Conservation (phyloP, 2,797 vertebrate species). For the Poecilia picta region DNA sequence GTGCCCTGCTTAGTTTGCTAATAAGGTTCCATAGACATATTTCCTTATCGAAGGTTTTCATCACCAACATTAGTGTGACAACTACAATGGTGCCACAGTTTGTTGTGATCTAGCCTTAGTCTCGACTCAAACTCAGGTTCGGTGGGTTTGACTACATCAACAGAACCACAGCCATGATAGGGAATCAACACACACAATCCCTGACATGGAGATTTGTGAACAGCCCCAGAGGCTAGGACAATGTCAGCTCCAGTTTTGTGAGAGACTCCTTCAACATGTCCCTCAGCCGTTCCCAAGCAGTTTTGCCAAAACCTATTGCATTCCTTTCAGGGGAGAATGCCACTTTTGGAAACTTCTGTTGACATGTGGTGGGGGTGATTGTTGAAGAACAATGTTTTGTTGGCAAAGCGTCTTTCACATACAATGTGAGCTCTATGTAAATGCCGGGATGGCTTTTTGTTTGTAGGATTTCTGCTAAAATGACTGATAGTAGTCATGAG, state of each 20-base stretch:
- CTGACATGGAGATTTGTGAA: not conserved
- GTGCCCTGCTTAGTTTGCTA: not conserved
- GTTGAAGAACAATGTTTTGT: not conserved
- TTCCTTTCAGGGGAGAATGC: not conserved
- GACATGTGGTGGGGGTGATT: not conserved
- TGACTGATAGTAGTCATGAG: not conserved
- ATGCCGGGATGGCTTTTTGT: not conserved
- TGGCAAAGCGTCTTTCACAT: not conserved
- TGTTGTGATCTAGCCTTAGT: not conserved
- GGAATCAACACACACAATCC: not conserved
- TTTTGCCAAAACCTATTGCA: not conserved
- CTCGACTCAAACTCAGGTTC: not conserved
- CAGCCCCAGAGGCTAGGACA: not conserved
- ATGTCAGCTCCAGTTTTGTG: not conserved
- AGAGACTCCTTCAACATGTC: not conserved
- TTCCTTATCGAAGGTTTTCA: not conserved
- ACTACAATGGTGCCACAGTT: not conserved
- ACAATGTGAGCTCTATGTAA: not conserved
- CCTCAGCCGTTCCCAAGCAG: not conserved
- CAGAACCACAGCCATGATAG: not conserved
- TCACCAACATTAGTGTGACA: not conserved
- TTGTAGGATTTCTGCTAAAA: not conserved
- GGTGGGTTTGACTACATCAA: not conserved
- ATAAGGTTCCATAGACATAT: not conserved
- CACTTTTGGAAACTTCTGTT: not conserved